phyloP scores from a whole-genome alignment of 2,888 invertebrate genomes.

The Athalia circularis region DNA sequence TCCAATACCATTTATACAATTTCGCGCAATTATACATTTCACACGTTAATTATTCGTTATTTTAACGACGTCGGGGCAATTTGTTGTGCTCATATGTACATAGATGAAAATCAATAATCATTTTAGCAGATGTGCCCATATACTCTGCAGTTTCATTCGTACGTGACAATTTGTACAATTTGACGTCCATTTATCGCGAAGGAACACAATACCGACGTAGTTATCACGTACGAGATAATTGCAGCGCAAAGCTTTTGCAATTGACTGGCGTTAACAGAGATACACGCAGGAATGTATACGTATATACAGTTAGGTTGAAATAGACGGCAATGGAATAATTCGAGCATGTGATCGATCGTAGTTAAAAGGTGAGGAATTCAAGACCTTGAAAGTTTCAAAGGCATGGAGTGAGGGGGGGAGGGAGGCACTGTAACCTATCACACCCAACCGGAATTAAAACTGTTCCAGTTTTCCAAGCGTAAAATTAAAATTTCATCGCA shows the following conservation, averaged over 20 bases:
- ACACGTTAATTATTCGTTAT: neutral
- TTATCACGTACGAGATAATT: conserved; percentile 31
- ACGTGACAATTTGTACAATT: conserved; percentile 13
- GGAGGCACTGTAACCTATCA: neutral
- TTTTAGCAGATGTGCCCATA: neutral
- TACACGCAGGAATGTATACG: conserved; percentile 1
- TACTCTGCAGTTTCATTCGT: neutral
- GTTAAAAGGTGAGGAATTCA: neutral
- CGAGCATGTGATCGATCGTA: neutral
- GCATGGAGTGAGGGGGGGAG: neutral
- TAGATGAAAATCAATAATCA: neutral
- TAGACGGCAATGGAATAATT: conserved; percentile 4
- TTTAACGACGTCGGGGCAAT: neutral
- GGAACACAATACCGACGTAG: conserved; percentile 16
- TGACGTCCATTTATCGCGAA: conserved; percentile 15
- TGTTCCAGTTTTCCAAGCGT: conserved; percentile 18
- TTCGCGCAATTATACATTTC: too few relatives aligned
- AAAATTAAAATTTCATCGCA: conserved; percentile 5
- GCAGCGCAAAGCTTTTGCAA: neutral
- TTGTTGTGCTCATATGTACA: neutral
- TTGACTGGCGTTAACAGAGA: neutral
- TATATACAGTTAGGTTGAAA: neutral
- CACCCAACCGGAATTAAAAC: neutral
- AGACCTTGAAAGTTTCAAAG: conserved; percentile 10
- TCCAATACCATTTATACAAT: too few relatives aligned